phyloP scores from a whole-genome alignment of 2,797 vertebrate genomes.

The Platyrinchus mystaceus region DNA sequence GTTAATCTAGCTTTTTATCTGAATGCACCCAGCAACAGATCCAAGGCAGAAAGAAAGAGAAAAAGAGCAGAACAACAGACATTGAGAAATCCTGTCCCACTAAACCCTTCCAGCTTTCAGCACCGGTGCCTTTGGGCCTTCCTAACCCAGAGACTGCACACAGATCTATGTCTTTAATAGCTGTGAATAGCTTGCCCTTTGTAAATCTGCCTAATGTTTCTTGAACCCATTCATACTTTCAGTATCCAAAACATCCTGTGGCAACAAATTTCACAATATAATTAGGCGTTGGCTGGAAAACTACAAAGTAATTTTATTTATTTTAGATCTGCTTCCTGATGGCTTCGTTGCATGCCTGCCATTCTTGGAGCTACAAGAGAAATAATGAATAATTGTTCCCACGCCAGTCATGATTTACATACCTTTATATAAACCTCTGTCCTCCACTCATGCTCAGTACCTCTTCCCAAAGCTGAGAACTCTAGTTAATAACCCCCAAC shows the following conservation, averaged over 20 bases:
- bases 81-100: slow-evolving; percentile 40
- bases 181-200: slow-evolving; percentile 15
- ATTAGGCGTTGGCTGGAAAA: slow-evolving; percentile 62
- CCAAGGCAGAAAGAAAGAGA: neutral
- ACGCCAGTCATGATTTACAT: neutral
- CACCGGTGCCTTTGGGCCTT: slow-evolving; percentile 40
- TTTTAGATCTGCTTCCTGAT: slow-evolving; percentile 67
- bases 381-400: neutral
- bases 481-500: neutral
- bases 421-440: slow-evolving; percentile 8
- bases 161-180: slow-evolving; percentile 7
- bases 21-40: neutral
- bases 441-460: neutral
- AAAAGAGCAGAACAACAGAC: neutral
- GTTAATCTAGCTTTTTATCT: neutral
- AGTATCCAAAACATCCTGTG: slow-evolving; percentile 69
- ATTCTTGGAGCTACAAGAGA: neutral
- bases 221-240: slow-evolving; percentile 56
- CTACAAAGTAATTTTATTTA: slow-evolving; percentile 62
- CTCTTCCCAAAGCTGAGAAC: slow-evolving; percentile 5
- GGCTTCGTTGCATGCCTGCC: neutral
- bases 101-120: slow-evolving; percentile 17
- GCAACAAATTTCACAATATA: slow-evolving; percentile 64
- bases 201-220: slow-evolving; percentile 35
- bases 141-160: neutral